phyloP scores from a whole-genome alignment of 2,113 vertebrate species.

The Ailuropoda melanoleuca region DNA sequence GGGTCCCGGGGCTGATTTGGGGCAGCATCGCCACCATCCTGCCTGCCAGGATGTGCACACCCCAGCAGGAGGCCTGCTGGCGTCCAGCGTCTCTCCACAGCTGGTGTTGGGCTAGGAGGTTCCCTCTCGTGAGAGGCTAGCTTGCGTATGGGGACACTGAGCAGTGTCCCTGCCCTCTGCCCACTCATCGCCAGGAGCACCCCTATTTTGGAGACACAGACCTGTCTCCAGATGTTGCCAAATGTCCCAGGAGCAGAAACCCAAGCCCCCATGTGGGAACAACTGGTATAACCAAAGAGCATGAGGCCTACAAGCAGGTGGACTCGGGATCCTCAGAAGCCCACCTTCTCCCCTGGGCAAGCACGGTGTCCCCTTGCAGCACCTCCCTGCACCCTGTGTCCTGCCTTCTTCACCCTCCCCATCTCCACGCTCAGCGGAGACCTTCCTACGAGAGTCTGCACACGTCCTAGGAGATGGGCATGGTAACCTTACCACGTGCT shows the following conservation, averaged over 20 bases:
- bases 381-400: rapidly evolving
- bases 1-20: neutral
- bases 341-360: neutral
- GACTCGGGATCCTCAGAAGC: neutral
- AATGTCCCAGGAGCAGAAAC: neutral
- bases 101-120: rapidly evolving
- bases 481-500: neutral
- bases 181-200: neutral
- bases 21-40: rapidly evolving
- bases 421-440: neutral
- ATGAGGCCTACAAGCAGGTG: neutral
- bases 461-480: neutral
- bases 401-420: neutral
- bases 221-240: neutral
- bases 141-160: neutral
- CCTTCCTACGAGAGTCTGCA: neutral
- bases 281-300: no score
- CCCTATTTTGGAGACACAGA: neutral
- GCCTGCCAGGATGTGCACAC: neutral
- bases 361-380: rapidly evolving
- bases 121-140: no score
- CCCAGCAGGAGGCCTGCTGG: neutral
- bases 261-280: neutral
- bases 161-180: neutral
- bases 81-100: neutral